Evolutionary conservation across 2,113 vertebrate species (phyloP), one percentile per base, ranked within the genome.

Genomic region (Thinocorus orbignyianus): DNA sequence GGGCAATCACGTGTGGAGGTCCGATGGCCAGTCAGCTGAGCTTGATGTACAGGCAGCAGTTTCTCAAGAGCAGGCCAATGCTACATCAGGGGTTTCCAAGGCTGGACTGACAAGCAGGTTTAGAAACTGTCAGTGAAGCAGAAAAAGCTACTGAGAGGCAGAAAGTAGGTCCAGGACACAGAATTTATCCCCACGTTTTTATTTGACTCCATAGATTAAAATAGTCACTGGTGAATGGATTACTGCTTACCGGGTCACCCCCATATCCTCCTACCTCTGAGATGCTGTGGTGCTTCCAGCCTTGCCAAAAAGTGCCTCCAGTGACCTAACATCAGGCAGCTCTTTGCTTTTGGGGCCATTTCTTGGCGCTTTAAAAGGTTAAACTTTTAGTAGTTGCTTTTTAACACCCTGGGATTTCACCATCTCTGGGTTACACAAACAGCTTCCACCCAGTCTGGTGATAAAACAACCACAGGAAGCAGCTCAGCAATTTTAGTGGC

Each of bases 81-180:
- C 13, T 58, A 37, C 25, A 1, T 58, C 13, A 87, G 42, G 37
- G 9, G 2, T 74, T 89, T 74, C 54, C 60, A 49, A 0, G 0
- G 1, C 35, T 16, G 42, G 28, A 10, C 42, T 70, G 55, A 81
- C 14, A 23, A 74, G 48, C 23, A 64, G 70, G 52, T 33, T 72
- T n/a, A 60, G 84, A 77, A 89, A 33, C 84, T 95, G 86, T n/a
- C 30, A 74, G 23, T 5, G 68, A 91, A 96, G 46, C 42, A 94
- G 69, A 90, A 93, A 91, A 89, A 61, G 23, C 14, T 66, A 9
- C 39, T 78, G n/a, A 94, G 65, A 41, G 13, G 46, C 39, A 81
- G n/a, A 61, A 95, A 66, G 10, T 73, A n/a, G 65, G 83, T 42
- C 39, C 17, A 3, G 31, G 14, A 37, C 51, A 37, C 11, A 33